Evolutionary conservation across 2,113 vertebrate species (phyloP).

Genomic region (Phalacrocorax brasilianus): DNA sequence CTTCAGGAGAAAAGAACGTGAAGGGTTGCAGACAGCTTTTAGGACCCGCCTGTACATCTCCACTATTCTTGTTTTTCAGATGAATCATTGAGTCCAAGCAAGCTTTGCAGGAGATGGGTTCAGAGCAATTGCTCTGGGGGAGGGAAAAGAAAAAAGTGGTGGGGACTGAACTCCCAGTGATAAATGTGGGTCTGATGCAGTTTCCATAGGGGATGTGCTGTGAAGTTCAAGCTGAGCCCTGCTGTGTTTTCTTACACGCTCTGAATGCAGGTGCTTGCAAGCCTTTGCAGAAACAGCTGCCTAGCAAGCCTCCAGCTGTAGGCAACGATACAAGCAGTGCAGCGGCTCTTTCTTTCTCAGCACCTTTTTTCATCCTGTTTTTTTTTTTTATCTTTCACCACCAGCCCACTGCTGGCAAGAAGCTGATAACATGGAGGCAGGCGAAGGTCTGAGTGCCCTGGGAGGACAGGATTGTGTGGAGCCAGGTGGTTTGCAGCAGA

Average conservation of each 20-base stretch:
- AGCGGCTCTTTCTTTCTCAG: neutral
- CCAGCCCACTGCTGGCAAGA: neutral
- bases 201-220: neutral
- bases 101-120: neutral
- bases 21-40: neutral
- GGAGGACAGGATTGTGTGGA: neutral
- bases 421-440: neutral
- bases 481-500: no score
- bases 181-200: neutral
- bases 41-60: neutral
- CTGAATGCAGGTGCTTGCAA: neutral
- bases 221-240: neutral
- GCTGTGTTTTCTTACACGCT: neutral
- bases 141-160: no score
- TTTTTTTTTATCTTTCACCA: neutral
- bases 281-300: neutral
- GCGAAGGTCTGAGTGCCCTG: neutral
- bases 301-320: neutral
- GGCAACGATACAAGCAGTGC: fast-evolving
- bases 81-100: neutral
- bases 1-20: neutral
- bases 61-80: neutral
- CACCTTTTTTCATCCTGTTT: neutral
- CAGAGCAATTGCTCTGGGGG: neutral
- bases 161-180: neutral